Evolutionary conservation across 92 coral and sea anemone species (phyloP).

Genomic region (Porites cylindrica): DNA sequence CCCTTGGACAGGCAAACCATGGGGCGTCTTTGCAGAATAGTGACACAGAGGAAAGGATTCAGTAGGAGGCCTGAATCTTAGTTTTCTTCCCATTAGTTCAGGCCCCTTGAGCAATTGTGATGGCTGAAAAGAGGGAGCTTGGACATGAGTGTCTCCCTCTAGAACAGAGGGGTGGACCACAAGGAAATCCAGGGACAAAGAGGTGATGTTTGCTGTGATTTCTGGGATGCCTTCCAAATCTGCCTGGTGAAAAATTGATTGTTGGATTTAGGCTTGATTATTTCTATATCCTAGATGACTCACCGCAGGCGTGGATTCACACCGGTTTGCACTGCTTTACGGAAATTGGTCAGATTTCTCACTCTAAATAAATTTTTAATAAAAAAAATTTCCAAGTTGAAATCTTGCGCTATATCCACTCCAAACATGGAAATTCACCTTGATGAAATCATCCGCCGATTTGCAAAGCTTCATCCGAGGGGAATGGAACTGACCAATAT

Average conservation of each 20-base stretch:
- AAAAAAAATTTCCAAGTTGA: too few relatives aligned
- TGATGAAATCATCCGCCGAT: too few relatives aligned
- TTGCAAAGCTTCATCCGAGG: too few relatives aligned
- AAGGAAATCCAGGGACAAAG: constrained; percentile 83
- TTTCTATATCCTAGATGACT: neutral
- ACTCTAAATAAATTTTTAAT: too few relatives aligned
- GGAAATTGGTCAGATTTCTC: too few relatives aligned
- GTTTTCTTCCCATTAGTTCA: constrained; percentile 71
- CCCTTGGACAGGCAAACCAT: constrained; percentile 89
- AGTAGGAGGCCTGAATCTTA: constrained; percentile 90
- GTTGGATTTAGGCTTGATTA: too few relatives aligned
- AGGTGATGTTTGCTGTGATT: constrained; percentile 77
- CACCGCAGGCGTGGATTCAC: too few relatives aligned
- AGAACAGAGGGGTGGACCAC: constrained; percentile 96
- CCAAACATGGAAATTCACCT: too few relatives aligned
- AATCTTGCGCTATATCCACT: too few relatives aligned
- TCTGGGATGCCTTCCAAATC: constrained; percentile 97
- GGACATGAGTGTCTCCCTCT: constrained; percentile 83
- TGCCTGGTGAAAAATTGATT: constrained; percentile 62
- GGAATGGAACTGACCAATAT: too few relatives aligned
- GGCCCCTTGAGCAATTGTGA: constrained; percentile 64
- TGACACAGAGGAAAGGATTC: constrained; percentile 92
- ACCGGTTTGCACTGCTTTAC: too few relatives aligned
- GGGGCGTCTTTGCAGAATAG: constrained; percentile 73
- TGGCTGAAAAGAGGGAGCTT: constrained; percentile 66